A percentile compares a stretch with the other conserved stretches of the same genome.
Evolutionary conservation across 1,140 invertebrate species (phyloP).

Genomic region (Protaetia brevitarsis): DNA sequence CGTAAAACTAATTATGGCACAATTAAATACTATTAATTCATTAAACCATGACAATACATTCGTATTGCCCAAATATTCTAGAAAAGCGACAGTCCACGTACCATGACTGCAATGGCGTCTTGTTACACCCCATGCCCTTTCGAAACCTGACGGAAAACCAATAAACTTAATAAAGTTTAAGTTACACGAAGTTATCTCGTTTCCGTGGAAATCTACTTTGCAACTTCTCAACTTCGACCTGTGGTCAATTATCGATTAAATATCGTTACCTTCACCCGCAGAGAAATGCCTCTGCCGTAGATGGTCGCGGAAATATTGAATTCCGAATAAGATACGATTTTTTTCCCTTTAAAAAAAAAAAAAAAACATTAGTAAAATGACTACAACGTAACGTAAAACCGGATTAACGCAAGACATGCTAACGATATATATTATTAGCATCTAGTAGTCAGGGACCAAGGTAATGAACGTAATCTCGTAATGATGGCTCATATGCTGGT

Average conservation of each 20-base stretch:
- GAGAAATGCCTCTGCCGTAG: too few species aligned
- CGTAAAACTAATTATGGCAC: too few species aligned
- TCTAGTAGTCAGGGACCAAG: neutral
- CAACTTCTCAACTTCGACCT: conserved; percentile 39
- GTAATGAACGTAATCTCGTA: conserved; percentile 1
- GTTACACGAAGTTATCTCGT: conserved; percentile 44
- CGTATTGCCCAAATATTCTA: too few species aligned
- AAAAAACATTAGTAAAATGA: too few species aligned
- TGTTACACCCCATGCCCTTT: neutral
- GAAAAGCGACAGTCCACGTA: too few species aligned
- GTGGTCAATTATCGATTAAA: conserved; percentile 29
- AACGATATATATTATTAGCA: neutral
- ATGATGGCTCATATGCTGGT: conserved; percentile 1
- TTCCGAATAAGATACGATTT: too few species aligned
- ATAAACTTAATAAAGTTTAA: conserved; percentile 42
- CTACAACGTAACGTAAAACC: too few species aligned
- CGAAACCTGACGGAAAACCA: conserved; percentile 22
- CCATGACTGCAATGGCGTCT: too few species aligned
- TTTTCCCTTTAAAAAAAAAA: neutral
- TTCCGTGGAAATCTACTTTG: conserved; percentile 41
- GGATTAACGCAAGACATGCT: neutral
- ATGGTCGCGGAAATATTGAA: too few species aligned
- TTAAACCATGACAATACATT: too few species aligned
- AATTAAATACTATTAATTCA: too few species aligned
- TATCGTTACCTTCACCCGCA: neutral